phyloP scores from a whole-genome alignment of 1,140 invertebrate species.

The Dendroctonus ponderosae region DNA sequence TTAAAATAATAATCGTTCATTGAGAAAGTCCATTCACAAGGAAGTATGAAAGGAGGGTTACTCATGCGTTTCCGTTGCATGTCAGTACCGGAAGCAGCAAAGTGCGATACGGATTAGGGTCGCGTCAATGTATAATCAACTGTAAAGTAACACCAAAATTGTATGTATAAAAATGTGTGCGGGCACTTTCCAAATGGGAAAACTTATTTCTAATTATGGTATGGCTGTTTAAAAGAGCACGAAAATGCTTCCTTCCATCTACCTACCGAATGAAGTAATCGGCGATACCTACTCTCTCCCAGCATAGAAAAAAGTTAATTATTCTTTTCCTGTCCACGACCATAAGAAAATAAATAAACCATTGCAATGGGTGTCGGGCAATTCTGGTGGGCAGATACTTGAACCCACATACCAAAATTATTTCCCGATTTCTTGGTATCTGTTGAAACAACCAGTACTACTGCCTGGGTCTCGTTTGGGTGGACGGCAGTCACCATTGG shows the following conservation, averaged over 20 bases:
- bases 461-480: slow-evolving; percentile 26
- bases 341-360: slow-evolving; percentile 34
- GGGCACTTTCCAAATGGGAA: too few relatives aligned
- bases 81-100: slow-evolving; percentile 3
- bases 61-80: slow-evolving; percentile 23
- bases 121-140: too few relatives aligned
- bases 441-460: slow-evolving; percentile 28
- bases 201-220: too few relatives aligned
- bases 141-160: too few relatives aligned
- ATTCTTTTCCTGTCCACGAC: slow-evolving; percentile 26
- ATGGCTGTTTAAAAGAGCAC: too few relatives aligned
- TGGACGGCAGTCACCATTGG: slow-evolving; percentile 20
- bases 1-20: slow-evolving; percentile 14
- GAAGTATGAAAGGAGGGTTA: slow-evolving; percentile 20
- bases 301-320: slow-evolving; percentile 26
- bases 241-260: background rate
- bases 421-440: slow-evolving; percentile 36
- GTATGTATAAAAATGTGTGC: too few relatives aligned
- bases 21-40: slow-evolving; percentile 19
- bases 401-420: slow-evolving; percentile 36
- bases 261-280: slow-evolving; percentile 16
- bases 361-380: slow-evolving; percentile 31
- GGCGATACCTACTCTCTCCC: slow-evolving; percentile 4
- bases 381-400: slow-evolving; percentile 30
- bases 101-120: background rate